Base-by-base conservation (phyloP, 2,113 vertebrate genomes). In the Phocoena sinus region DNA sequence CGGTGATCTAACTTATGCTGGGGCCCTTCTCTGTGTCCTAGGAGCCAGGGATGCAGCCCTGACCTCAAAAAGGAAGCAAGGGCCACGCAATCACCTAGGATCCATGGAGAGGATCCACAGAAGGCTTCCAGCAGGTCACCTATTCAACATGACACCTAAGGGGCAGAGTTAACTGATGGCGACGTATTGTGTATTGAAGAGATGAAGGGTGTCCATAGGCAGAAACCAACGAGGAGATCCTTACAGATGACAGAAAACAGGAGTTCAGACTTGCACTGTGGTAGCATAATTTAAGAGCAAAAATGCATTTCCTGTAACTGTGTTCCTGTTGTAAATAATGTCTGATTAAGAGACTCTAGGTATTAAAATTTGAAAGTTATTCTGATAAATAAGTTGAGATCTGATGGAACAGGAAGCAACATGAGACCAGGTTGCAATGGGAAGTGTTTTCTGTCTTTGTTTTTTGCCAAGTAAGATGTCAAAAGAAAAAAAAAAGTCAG, bases 371-470 rank as follows among this genome's bases (percentile, higher is more conserved):
- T 36, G 25, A 65, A 86, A 85, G 31, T 23, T 63, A 44, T 91
- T 84, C 81, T 85, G n/a, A 88, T 68, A 47, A 93, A 38, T 89
- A 93, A 68, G 25, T 26, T 93, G 26, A 85, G 33, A 67, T 89
- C 63, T 53, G 77, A 85, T 9, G 21, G 68, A 94, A 92, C 38
- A 91, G 86, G 56, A 94, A 96, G 63, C 50, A 44, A 67, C 47
- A 25, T n/a, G 47, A 96, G 44, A 56, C 25, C 1, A 41, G 8
- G 86, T 50, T 73, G 31, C 8, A 67, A 76, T 12, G 68, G 33
- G 56, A 94, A 89, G 2, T 25, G n/a, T 92, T 85, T 79, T 70
- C 6, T 38, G 3, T 6, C 1, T 56, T 76, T 65, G 36, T 74
- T 18, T 71, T 74, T 74, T 44, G 13, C 8, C 31, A 53, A 53